These are phyloP conservation scores for Pseudorhiza aurosa DNA, from an alignment of 30 jellyfish, hydroid and myxozoan genomes.

Conservation along the genomic window DNA sequence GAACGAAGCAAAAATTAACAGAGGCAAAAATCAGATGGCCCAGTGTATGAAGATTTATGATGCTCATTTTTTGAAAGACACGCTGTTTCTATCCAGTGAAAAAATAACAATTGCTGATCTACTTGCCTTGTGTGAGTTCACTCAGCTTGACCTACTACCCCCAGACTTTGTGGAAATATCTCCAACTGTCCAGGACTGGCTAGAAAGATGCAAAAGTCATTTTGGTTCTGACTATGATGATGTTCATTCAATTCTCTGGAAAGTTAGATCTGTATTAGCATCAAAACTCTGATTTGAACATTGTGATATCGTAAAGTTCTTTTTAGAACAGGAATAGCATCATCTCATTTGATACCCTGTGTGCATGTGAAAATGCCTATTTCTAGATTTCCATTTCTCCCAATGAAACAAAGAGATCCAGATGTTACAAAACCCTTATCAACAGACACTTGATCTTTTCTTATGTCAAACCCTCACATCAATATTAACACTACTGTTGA, in stretches of 20 bases:
- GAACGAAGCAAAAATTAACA: slow-evolving; percentile 23
- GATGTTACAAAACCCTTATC: too few species aligned
- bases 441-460: too few species aligned
- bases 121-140: slow-evolving; percentile 80
- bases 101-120: slow-evolving; percentile 88
- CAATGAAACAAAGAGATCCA: too few species aligned
- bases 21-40: slow-evolving; percentile 30
- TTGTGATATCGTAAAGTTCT: too few species aligned
- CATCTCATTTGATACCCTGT: too few species aligned
- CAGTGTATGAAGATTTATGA: slow-evolving; percentile 59
- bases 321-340: too few species aligned
- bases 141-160: slow-evolving; percentile 75
- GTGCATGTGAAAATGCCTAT: too few species aligned
- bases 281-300: neutral
- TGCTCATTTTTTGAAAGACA: slow-evolving; percentile 59
- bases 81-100: slow-evolving; percentile 74
- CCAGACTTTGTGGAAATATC: slow-evolving; percentile 38
- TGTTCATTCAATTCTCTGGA: slow-evolving; percentile 63
- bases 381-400: too few species aligned
- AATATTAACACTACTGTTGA: too few species aligned
- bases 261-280: slow-evolving; percentile 5
- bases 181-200: slow-evolving; percentile 71
- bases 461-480: too few species aligned
- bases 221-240: slow-evolving; percentile 77
- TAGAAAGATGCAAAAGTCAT: slow-evolving; percentile 47